Conservation (phyloP, 1,140 invertebrate species). For the Drosophila bocqueti region DNA sequence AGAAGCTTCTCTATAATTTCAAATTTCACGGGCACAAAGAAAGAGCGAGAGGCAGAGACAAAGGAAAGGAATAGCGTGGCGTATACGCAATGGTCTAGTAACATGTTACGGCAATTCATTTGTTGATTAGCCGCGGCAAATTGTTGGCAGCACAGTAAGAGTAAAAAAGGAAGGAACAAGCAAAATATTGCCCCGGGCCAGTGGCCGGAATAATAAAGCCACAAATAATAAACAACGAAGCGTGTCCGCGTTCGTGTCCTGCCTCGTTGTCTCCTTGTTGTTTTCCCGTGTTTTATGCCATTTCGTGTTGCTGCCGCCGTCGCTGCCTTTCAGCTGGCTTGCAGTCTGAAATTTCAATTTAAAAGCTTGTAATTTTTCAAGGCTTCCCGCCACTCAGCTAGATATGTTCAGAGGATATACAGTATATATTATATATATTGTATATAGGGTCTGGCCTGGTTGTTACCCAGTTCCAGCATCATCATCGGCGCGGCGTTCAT, state of each 20-base stretch:
- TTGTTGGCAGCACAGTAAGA: conserved; percentile 27
- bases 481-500: conserved; percentile 14
- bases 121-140: conserved; percentile 70
- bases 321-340: conserved; percentile 26
- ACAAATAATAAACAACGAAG: conserved; percentile 58
- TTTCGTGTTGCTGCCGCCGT: conserved; percentile 7
- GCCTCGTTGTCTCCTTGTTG: conserved; percentile 26
- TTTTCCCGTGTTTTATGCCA: conserved; percentile 19
- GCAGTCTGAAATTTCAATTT: conserved; percentile 72
- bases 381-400: conserved; percentile 17
- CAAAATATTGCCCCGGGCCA: conserved; percentile 42
- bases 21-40: conserved; percentile 28
- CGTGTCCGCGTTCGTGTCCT: conserved; percentile 39
- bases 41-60: background rate
- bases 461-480: conserved; percentile 28
- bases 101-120: conserved; percentile 62
- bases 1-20: conserved; percentile 33
- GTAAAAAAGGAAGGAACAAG: conserved; percentile 16
- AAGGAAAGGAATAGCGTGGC: conserved; percentile 22
- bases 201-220: conserved; percentile 56
- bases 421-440: background rate
- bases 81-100: conserved; percentile 60
- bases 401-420: background rate
- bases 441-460: conserved; percentile 13
- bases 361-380: conserved; percentile 67